Percentiles rank a stretch among this genome's conserved stretches.
Evolutionary conservation across 1,140 invertebrate genomes (phyloP).

Genomic region (Schlechtendalia chinensis): DNA sequence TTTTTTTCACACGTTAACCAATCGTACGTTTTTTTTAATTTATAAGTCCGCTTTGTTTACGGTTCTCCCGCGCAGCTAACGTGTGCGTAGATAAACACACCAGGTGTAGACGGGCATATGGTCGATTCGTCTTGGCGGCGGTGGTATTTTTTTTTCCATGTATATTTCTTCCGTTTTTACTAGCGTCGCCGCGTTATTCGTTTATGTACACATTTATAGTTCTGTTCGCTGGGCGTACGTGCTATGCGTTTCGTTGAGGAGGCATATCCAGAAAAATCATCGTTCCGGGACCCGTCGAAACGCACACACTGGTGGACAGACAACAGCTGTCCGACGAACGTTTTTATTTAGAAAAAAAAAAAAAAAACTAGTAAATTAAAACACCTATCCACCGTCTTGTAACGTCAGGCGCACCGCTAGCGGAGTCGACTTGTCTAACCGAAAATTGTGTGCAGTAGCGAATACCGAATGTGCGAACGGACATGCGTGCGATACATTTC

Average conservation of each 20-base stretch:
- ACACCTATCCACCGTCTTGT: not conserved
- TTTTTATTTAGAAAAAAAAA: not conserved
- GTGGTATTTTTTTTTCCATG: too few species aligned
- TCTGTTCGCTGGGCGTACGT: not conserved
- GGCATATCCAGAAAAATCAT: slow-evolving; percentile 5
- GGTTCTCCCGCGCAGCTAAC: not conserved
- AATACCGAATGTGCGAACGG: too few species aligned
- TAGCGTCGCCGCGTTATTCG: not conserved
- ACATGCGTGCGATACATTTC: too few species aligned
- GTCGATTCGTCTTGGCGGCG: slow-evolving; percentile 44
- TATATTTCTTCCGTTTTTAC: slow-evolving; percentile 34
- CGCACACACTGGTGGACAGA: not conserved
- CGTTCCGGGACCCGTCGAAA: slow-evolving; percentile 26
- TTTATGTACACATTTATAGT: too few species aligned
- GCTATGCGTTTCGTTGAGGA: not conserved
- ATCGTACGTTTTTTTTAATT: slow-evolving; percentile 16
- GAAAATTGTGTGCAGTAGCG: too few species aligned
- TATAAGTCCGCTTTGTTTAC: not conserved
- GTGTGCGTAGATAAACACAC: slow-evolving; percentile 21
- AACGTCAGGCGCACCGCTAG: too few species aligned
- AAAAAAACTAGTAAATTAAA: not conserved
- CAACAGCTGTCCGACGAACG: slow-evolving; percentile 14
- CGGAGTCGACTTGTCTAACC: too few species aligned
- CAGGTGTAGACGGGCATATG: slow-evolving; percentile 42
- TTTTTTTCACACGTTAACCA: slow-evolving; percentile 10